Conservation (phyloP, 1,140 invertebrate genomes). For the Papilio aristodemus region DNA sequence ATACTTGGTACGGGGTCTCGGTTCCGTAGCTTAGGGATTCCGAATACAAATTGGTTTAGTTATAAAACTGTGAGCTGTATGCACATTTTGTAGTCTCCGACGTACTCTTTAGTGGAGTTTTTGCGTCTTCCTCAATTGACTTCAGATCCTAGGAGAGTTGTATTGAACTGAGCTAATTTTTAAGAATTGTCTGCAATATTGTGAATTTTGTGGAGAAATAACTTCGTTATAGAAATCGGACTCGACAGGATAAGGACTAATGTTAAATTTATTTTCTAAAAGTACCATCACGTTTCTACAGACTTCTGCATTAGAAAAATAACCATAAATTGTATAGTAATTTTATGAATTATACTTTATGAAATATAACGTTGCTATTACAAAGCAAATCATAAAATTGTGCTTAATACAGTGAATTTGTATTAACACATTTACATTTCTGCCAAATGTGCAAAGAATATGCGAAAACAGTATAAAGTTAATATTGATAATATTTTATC, state of each 20-base stretch:
- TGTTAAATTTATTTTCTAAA: too few relatives aligned
- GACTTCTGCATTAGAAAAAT: too few relatives aligned
- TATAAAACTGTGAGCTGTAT: conserved; percentile 64
- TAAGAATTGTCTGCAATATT: conserved; percentile 4
- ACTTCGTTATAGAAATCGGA: not conserved
- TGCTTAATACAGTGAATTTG: too few relatives aligned
- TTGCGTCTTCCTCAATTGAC: conserved; percentile 28
- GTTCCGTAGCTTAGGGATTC: conserved; percentile 54
- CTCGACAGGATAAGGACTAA: too few relatives aligned
- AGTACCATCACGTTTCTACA: too few relatives aligned
- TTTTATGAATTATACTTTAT: too few relatives aligned
- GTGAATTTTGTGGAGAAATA: not conserved
- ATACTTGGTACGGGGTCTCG: conserved; percentile 38
- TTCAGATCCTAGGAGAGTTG: conserved; percentile 13
- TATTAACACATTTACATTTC: too few relatives aligned
- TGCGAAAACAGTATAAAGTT: not conserved
- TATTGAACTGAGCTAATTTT: conserved; percentile 26
- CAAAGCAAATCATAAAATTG: too few relatives aligned
- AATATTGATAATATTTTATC: not conserved
- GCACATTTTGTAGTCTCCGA: conserved; percentile 48
- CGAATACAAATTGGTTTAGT: conserved; percentile 72
- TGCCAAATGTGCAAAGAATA: not conserved
- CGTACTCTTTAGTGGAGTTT: conserved; percentile 40
- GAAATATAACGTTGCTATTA: too few relatives aligned
- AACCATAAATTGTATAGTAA: too few relatives aligned